Evolutionary conservation across 2,113 vertebrate genomes (phyloP).

Genomic region (Helogale parvula): DNA sequence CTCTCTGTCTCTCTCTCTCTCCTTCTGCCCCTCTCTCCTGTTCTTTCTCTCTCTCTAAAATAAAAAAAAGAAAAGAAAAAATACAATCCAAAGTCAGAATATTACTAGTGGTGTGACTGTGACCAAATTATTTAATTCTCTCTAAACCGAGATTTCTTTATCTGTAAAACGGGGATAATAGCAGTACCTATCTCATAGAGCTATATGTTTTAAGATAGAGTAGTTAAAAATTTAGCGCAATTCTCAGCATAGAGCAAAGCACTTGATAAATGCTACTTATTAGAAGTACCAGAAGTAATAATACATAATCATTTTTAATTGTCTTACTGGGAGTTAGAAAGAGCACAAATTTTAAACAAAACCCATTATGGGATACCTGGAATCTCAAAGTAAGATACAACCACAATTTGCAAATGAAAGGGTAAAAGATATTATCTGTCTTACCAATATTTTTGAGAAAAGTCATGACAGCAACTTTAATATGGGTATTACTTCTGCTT

Average conservation of each 20-base stretch:
- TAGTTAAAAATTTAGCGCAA: background rate
- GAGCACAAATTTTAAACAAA: conserved; percentile 3
- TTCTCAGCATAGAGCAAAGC: background rate
- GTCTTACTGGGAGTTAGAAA: background rate
- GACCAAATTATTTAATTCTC: background rate
- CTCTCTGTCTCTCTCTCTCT: no score
- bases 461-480: conserved; percentile 80
- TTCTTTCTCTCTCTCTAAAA: no score
- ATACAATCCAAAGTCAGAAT: background rate
- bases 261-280: background rate
- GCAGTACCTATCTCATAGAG: background rate
- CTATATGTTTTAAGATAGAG: background rate
- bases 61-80: no score
- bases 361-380: background rate
- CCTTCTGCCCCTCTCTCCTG: no score
- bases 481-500: conserved; percentile 87
- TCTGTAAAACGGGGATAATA: background rate
- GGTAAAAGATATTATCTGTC: background rate
- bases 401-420: background rate
- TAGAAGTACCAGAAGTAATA: background rate
- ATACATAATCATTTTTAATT: background rate
- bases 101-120: background rate
- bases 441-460: conserved; percentile 85
- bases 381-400: background rate
- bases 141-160: background rate